Percentiles rank a stretch among this genome's conserved stretches.
These are phyloP conservation scores for Aphaenogaster rudis DNA, from an alignment of 1,140 invertebrate species.

Conservation along the genomic window DNA sequence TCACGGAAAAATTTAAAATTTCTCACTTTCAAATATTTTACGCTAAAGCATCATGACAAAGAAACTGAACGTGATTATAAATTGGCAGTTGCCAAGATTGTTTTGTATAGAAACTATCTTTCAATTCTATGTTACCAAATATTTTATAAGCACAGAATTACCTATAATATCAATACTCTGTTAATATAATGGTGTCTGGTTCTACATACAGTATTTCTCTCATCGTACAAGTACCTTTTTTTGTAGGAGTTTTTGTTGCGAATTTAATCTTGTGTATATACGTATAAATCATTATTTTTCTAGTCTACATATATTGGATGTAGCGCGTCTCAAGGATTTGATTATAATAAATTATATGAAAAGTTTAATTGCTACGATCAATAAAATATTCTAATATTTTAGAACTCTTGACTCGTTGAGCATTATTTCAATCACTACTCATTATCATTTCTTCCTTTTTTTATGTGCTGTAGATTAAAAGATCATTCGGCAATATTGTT, in stretches of 20 bases:
- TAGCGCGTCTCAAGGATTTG: neutral
- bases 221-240: constrained; percentile 12
- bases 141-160: constrained; percentile 41
- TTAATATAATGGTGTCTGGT: constrained; percentile 51
- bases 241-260: constrained; percentile 3
- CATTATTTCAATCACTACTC: neutral
- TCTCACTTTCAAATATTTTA: neutral
- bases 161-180: constrained; percentile 17
- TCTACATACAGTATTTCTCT: constrained; percentile 46
- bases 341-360: constrained; percentile 42
- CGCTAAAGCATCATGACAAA: neutral
- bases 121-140: constrained; percentile 45
- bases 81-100: constrained; percentile 22
- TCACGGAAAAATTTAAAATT: neutral
- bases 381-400: constrained; percentile 48
- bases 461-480: neutral
- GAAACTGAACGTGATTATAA: constrained; percentile 3
- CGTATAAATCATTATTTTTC: constrained; percentile 48
- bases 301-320: constrained; percentile 33
- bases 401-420: neutral
- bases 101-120: constrained; percentile 24
- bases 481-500: neutral
- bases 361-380: constrained; percentile 25
- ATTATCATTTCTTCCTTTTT: neutral
- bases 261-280: constrained; percentile 37